These are phyloP conservation scores for Albula glossodonta DNA, from an alignment of 2,113 vertebrate genomes.

Conservation along the genomic window DNA sequence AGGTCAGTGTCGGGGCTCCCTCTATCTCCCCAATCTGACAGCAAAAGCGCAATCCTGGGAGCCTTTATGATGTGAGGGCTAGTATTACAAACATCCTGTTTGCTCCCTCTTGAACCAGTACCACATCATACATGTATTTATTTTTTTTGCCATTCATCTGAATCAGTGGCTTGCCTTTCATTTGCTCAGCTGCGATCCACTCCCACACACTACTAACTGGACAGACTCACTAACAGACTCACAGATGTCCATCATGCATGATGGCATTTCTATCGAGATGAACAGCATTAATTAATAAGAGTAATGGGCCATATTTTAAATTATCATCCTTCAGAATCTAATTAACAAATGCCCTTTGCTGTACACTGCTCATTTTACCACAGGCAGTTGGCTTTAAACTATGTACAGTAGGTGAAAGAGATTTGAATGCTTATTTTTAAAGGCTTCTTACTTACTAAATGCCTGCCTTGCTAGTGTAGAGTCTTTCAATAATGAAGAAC, in stretches of 20 bases:
- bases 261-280: constrained; percentile 2
- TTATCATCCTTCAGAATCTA: background rate
- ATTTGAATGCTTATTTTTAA: background rate
- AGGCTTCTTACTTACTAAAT: background rate
- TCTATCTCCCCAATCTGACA: background rate
- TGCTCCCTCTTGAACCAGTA: background rate
- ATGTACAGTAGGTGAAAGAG: background rate
- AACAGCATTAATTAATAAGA: background rate
- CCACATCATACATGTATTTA: background rate
- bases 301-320: background rate
- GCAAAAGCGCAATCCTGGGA: background rate
- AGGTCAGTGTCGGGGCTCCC: background rate
- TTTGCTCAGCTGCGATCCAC: background rate
- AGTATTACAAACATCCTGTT: background rate
- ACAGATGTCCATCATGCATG: background rate
- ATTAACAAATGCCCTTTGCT: background rate
- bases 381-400: background rate
- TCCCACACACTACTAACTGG: background rate
- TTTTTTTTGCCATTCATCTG: background rate
- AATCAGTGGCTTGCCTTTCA: background rate
- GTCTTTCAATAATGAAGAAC: background rate
- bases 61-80: background rate
- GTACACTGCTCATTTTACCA: background rate
- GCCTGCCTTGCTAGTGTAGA: background rate
- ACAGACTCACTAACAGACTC: background rate